Conservation (phyloP, 2,797 vertebrate genomes). For the Xenopus petersii region DNA sequence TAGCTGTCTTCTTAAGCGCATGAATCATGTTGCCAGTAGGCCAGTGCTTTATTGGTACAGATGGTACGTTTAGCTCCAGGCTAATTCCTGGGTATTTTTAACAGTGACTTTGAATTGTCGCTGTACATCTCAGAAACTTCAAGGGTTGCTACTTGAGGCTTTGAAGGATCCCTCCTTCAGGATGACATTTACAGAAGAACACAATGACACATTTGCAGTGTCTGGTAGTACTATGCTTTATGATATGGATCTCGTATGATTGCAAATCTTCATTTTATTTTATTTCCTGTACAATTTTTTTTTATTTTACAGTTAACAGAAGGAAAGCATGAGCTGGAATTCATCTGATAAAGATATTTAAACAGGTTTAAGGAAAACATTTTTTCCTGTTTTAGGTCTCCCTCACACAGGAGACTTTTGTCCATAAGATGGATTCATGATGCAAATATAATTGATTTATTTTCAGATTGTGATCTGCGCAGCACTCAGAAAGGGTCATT, state of each 20-base stretch:
- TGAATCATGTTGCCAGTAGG: slow-evolving; percentile 46
- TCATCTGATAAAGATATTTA: too few species aligned
- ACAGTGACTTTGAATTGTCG: slow-evolving; percentile 46
- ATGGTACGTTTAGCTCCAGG: slow-evolving; percentile 47
- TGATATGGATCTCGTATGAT: not conserved
- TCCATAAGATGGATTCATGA: too few species aligned
- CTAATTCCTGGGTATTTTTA: slow-evolving; percentile 47
- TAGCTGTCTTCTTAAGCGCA: slow-evolving; percentile 38
- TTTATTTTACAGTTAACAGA: not conserved
- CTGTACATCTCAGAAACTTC: slow-evolving; percentile 33
- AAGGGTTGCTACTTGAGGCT: slow-evolving; percentile 27
- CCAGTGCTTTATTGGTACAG: slow-evolving; percentile 48
- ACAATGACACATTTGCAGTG: slow-evolving; percentile 26
- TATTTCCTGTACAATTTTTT: not conserved
- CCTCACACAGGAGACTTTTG: too few species aligned
- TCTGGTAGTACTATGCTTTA: slow-evolving; percentile 6
- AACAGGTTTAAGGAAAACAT: too few species aligned
- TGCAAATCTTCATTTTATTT: not conserved
- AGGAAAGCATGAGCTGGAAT: too few species aligned
- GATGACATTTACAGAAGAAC: slow-evolving; percentile 34
- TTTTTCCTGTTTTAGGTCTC: too few species aligned
- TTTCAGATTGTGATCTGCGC: too few species aligned
- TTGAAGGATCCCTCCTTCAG: slow-evolving; percentile 38
- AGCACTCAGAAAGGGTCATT: too few species aligned
- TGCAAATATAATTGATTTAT: too few species aligned